Evolutionary conservation across 2,888 invertebrate species (phyloP).

Genomic region (Pyrocoelia pectoralis): DNA sequence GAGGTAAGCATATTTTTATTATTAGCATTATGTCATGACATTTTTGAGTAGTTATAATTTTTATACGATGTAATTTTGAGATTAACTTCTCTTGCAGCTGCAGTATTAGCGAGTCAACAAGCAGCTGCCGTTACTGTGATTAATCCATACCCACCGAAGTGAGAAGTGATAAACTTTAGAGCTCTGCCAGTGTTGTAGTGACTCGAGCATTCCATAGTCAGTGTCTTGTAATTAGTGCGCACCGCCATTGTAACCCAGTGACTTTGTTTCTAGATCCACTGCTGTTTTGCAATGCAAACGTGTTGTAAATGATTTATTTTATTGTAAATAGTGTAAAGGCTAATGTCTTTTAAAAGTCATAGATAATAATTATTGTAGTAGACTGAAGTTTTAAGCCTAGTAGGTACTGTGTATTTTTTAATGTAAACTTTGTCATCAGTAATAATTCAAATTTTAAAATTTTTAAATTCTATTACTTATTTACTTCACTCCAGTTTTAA

Average conservation of each 20-base stretch:
- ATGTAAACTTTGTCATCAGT: constrained; percentile 51
- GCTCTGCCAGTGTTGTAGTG: constrained; percentile 44
- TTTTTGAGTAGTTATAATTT: too few relatives aligned
- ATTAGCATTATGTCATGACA: too few relatives aligned
- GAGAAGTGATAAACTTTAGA: constrained; percentile 53
- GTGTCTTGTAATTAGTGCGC: constrained; percentile 52
- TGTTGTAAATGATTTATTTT: constrained; percentile 56
- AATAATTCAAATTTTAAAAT: constrained; percentile 40
- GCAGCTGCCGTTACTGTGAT: constrained; percentile 84
- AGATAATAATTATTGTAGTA: constrained; percentile 58
- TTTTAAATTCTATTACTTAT: constrained; percentile 35
- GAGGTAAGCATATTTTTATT: too few relatives aligned
- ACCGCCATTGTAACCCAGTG: constrained; percentile 47
- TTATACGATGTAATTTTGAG: too few relatives aligned
- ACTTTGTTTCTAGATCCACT: constrained; percentile 46
- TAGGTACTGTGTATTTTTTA: constrained; percentile 59
- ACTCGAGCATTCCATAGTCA: constrained; percentile 53
- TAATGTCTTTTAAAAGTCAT: constrained; percentile 56
- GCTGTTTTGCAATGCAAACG: constrained; percentile 50
- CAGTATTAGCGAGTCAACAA: constrained; percentile 87
- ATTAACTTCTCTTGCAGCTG: constrained; percentile 65
- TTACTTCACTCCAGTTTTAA: constrained; percentile 60
- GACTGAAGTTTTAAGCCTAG: constrained; percentile 53
- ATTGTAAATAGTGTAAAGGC: constrained; percentile 63
- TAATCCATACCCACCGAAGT: constrained; percentile 81